A percentile compares a stretch with the other conserved stretches of the same genome.
These are phyloP conservation scores for Diarsia mendica DNA, from an alignment of 2,888 invertebrate species.

Conservation along the genomic window DNA sequence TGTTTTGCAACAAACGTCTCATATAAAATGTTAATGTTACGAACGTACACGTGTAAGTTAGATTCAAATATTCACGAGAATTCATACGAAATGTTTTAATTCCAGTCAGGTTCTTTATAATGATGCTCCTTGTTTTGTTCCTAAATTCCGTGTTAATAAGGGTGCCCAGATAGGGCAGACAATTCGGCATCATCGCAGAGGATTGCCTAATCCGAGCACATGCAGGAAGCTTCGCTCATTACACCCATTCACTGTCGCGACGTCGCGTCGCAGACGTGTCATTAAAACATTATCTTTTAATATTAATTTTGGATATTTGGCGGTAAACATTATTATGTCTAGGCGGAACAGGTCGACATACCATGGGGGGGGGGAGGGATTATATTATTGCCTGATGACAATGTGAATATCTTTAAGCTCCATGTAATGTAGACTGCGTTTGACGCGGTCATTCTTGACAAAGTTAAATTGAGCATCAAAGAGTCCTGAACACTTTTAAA, in stretches of 20 bases:
- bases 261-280: constrained; percentile 7
- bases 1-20: background rate
- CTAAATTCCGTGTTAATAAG: constrained; percentile 5
- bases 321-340: background rate
- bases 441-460: background rate
- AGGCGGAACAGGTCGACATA: background rate
- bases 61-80: background rate
- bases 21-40: background rate
- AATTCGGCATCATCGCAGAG: constrained; percentile 36
- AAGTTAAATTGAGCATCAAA: background rate
- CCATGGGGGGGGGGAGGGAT: too few species aligned
- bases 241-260: constrained; percentile 31
- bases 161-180: constrained; percentile 1
- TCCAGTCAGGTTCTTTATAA: background rate
- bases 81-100: background rate
- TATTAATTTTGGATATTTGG: constrained; percentile 21
- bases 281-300: constrained; percentile 26
- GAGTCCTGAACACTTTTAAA: background rate
- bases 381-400: background rate
- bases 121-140: constrained; percentile 1
- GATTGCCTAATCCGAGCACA: constrained; percentile 30
- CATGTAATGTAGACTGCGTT: background rate
- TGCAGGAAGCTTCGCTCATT: constrained; percentile 27
- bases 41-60: too few species aligned
- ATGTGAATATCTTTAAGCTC: background rate